Base-by-base conservation (phyloP, 2,113 vertebrate genomes). In the Oreochromis spilurus region DNA sequence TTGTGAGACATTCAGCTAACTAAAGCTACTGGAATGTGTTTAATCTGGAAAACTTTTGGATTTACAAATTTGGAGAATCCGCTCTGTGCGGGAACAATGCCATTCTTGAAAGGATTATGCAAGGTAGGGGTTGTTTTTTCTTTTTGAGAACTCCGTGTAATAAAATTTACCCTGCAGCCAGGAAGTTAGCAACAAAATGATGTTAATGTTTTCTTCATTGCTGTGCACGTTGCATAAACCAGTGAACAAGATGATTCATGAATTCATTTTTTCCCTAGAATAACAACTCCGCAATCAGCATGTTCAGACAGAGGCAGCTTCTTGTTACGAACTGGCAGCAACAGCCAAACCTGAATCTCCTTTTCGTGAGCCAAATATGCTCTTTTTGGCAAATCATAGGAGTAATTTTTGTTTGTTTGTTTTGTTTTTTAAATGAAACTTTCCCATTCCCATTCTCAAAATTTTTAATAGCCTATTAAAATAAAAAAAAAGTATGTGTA, bases 161-260 rank as follows among this genome's bases (percentile, higher is more conserved):
- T 14, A 57, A 17, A 8, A 4, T 5, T 72, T 53, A 3, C 34
- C 52, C 38, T 29, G 21, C 11, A 17, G 77, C 16, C 50, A 67
- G 26, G 36, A 78, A 57, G 19, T 34, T 10, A 10, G 10, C 12
- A 65, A 3, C 11, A 2, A 26, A 48, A 13, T 12, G 1, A 31
- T 52, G 9, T 9, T n/a, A 26, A 16, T 26, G 14, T 17, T 84
- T 4, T 84, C 55, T 65, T 26, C 3, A 70, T 53, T 81, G 79
- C 50, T 43, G 8, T 36, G 13, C 16, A 6, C 4, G 16, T 77
- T 31, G 26, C 16, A 77, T 50, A 31, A 77, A 31, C 70, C 6
- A 13, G 78, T 29, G 40, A 77, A 81, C 90, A 80, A 82, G 89
- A 89, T 81, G 83, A 78, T 45, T 90, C 85, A 90, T 84, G 88